These are phyloP conservation scores for Chalcis sispes DNA, from an alignment of 2,888 invertebrate genomes.

Conservation along the genomic window DNA sequence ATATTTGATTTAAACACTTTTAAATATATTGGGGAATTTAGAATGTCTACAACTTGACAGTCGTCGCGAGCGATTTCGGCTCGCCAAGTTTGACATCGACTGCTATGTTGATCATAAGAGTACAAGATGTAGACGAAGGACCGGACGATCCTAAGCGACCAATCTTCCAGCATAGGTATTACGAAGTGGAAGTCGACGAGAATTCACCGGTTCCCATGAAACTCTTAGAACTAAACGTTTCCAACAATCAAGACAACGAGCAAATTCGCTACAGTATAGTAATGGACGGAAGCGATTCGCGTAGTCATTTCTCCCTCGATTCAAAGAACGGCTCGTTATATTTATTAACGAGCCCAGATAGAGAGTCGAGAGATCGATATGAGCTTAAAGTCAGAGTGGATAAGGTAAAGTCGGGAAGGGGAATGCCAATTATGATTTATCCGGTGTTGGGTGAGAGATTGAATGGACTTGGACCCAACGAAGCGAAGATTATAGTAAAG, in stretches of 20 bases:
- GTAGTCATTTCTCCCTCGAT: conserved; percentile 85
- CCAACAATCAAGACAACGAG: conserved; percentile 81
- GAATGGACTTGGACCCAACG: conserved; percentile 83
- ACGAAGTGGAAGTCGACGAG: conserved; percentile 89
- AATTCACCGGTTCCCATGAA: conserved; percentile 86
- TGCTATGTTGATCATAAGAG: conserved; percentile 83
- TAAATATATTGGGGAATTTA: not conserved
- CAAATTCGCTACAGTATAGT: conserved; percentile 82
- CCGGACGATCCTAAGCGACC: conserved; percentile 73
- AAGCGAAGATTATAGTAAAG: conserved; percentile 87
- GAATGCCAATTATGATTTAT: conserved; percentile 86
- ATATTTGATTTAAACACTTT: not conserved
- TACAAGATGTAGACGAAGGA: conserved; percentile 81
- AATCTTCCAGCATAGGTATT: conserved; percentile 83
- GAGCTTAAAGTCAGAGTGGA: conserved; percentile 79
- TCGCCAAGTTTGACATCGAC: conserved; percentile 89
- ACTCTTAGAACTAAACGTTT: conserved; percentile 86
- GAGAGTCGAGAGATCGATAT: conserved; percentile 84
- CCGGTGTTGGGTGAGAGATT: conserved; percentile 85
- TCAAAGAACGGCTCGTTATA: conserved; percentile 86
- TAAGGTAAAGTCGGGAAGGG: conserved; percentile 81
- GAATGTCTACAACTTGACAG: conserved; percentile 82
- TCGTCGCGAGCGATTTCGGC: conserved; percentile 90
- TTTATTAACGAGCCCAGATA: conserved; percentile 85
- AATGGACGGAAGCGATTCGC: conserved; percentile 79